Base-by-base conservation (phyloP, 2,888 invertebrate species). In the Druceiella hillmani region DNA sequence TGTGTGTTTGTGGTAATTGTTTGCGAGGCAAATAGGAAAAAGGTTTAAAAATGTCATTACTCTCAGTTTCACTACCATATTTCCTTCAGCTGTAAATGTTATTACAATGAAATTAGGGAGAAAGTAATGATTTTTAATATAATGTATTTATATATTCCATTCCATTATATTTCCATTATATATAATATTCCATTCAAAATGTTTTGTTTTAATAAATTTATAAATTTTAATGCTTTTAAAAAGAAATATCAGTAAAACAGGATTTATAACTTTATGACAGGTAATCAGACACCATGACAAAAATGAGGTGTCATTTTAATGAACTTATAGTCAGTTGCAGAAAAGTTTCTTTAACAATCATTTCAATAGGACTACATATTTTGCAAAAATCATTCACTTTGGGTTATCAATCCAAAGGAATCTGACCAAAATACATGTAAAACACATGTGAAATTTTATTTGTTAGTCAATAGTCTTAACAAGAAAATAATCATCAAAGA, bases 351-450 rank as follows among this genome's bases (percentile, higher is more conserved):
- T 41, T 24, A 40, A 38, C 34, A 40, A 39, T 27, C 43, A 39
- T 33, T 25, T 40, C 35, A 12, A 34, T 44, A 20, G 33, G 33
- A 46, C 37, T 33, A 32, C 10, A 42, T 39, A 14, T 46, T 46
- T 13, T 46, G 46, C 15, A 41, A 40, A 17, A 22, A 40, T 36
- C 44, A 41, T 4, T 41, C 44, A 33, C 45, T 47, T 47, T 47
- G 45, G 44, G 29, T 43, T 17, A 17, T 46, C 14, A 26, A 36
- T 24, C 47, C 44, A 25, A 47, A 47, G 20, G 32, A 37, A 28
- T 22, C 45, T 5, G 33, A 45, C 29, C 45, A 43, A 6, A 44
- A 42, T 41, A 12, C 33, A 2, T 47, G 47, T 39, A 44, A 30
- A 36, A 12, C 36, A 31, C 48, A 48, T 22, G 39, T 36, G 9